Evolutionary conservation across 2,888 invertebrate species (phyloP), one percentile per base, ranked within the genome.

Genomic region (Zaprionus obscuricornis): DNA sequence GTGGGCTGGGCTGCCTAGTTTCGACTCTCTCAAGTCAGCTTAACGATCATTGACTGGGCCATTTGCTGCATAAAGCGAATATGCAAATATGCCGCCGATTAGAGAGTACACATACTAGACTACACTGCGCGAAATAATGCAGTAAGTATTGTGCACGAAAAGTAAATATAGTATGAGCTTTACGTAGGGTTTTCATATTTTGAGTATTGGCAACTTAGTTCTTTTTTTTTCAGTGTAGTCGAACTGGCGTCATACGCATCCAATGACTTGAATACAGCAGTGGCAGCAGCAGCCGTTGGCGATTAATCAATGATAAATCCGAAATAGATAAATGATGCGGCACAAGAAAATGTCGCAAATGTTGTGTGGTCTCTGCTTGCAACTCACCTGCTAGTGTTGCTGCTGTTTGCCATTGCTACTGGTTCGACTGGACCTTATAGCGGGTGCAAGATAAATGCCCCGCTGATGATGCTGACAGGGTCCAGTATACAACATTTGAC

Each of bases 301-400:
- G 86, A 84, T 84, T 84, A 84, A 84, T 84, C 84, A 84, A 86
- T 86, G 84, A 84, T 84, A 84, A 84, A 84, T 84, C 84, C 84
- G 84, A 84, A 86, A 85, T 82, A 84, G 84, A 84, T 86, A 84
- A 84, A 84, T 82, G 81, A 85, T 73, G 59, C 73, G 56, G 64
- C 71, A 63, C 62, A 58, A 56, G 49, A 22, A 69, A 70, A 74
- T 70, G 74, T 85, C 85, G 78, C 82, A 60, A 67, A 65, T 73
- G 58, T 10, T 78, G 78, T 85, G 85, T 82, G 85, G 78, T 82
- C 82, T 50, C 77, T 62, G 42, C 50, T 46, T 39, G 51, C 73
- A 58, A 74, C 66, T 76, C 82, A 76, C 76, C 79, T 79, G 83
- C 72, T 72, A 63, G 34, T 27, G 45, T 24, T 26, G 37, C 52